phyloP scores from a whole-genome alignment of 2,113 vertebrate genomes.

The Xyrauchen texanus region DNA sequence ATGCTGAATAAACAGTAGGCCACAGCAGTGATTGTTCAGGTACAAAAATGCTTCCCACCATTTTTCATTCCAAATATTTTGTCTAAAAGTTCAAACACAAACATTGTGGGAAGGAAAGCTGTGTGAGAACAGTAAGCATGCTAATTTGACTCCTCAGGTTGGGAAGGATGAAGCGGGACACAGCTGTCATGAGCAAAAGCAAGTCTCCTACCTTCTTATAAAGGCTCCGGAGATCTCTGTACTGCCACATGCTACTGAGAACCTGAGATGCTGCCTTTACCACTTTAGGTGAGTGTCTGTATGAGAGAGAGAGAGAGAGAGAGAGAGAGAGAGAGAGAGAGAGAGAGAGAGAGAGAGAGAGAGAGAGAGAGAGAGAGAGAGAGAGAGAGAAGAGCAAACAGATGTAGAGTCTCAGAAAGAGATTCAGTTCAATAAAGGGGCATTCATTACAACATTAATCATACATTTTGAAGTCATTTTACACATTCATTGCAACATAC shows the following conservation, averaged over 20 bases:
- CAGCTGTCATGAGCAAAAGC: not conserved
- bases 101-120: not conserved
- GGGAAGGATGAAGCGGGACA: not conserved
- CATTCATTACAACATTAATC: no score
- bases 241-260: constrained; percentile 99
- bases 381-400: no score
- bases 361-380: no score
- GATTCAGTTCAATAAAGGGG: no score
- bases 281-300: constrained; percentile 97
- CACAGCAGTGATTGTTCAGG: not conserved
- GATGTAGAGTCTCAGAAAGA: no score
- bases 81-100: constrained; percentile 8
- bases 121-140: not conserved
- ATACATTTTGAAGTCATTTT: no score
- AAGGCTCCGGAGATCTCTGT: constrained; percentile 97
- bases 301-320: not conserved
- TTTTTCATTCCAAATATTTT: constrained; percentile 2
- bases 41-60: not conserved
- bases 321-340: no score
- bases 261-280: constrained; percentile 99
- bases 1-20: constrained; percentile 31
- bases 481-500: no score
- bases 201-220: constrained; percentile 93
- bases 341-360: no score
- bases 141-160: not conserved